Evolutionary conservation across 1,140 invertebrate genomes (phyloP), one percentile per base, ranked within the genome.

Genomic region (Tetragonula clypearis): DNA sequence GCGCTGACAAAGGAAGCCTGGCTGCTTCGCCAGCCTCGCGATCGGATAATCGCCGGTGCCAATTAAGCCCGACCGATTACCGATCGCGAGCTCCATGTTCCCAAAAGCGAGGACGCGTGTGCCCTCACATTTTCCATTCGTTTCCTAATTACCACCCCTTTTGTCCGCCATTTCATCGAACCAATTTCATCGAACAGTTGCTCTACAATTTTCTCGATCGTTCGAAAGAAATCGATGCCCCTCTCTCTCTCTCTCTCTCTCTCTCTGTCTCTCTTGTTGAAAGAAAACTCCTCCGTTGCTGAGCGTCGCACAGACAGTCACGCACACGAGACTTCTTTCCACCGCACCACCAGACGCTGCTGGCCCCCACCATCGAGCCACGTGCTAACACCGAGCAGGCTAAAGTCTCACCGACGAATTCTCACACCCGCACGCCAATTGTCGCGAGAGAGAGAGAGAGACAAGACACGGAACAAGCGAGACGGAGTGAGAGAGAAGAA

Each of bases 331-430:
- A 56, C 23, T 75, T 73, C 69, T 56, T 73, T 35, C 75, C 72
- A 56, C 56, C 49, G 72, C 73, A 76, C 68, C 53, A 80, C 55
- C 72, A 88, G 87, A 89, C 79, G 69, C 41, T 58, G 30, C 55
- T 82, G 60, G 35, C 62, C 68, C 86, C 82, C 77, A 79, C 66
- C 55, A 30, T 17, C 12, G 26, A 26, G 14, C 23, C 26, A 2
- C 8, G 15, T 68, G 55, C 73, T 78, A 79, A 79, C 73, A 72
- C 71, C 23, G 23, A 79, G 69, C 65, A 79, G 60, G 69, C 69
- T 78, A 80, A 84, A 87, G 87, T 83, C 79, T 80, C 87, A 80
- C 77, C 68, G 88, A 83, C 84, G 69, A 88, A 86, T 88, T 89
- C 88, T 89, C 88, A 80, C 88, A 89, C 87, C 88, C 88, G 88